A percentile compares a stretch with the other conserved stretches of the same genome.
These are phyloP conservation scores for Huso huso DNA, from an alignment of 2,797 vertebrate genomes.

Conservation along the genomic window DNA sequence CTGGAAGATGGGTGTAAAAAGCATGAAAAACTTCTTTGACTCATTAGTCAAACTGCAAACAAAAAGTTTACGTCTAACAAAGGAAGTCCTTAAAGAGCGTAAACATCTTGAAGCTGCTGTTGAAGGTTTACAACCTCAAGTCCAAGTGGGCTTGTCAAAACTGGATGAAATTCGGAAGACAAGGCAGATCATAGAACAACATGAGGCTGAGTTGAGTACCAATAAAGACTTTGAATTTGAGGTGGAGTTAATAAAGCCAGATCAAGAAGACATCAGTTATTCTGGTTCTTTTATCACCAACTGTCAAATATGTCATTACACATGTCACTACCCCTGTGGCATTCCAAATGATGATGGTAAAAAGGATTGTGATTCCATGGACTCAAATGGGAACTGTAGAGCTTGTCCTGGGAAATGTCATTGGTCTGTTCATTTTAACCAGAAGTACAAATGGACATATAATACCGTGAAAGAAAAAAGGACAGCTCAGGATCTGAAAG, in stretches of 20 bases:
- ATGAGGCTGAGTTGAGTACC: slow-evolving; percentile 27
- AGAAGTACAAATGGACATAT: slow-evolving; percentile 35
- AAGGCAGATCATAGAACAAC: slow-evolving; percentile 30
- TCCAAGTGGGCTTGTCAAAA: slow-evolving; percentile 32
- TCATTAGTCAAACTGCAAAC: slow-evolving; percentile 23
- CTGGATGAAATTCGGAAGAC: slow-evolving; percentile 33
- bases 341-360: slow-evolving; percentile 21
- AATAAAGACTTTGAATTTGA: slow-evolving; percentile 39
- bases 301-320: slow-evolving; percentile 35
- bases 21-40: slow-evolving; percentile 34
- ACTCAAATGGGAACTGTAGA: slow-evolving; percentile 20
- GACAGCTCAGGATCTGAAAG: slow-evolving; percentile 30
- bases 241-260: slow-evolving; percentile 23
- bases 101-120: slow-evolving; percentile 23
- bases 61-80: slow-evolving; percentile 30
- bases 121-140: slow-evolving; percentile 27
- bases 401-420: slow-evolving; percentile 36
- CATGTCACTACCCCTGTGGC: slow-evolving; percentile 35
- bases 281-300: slow-evolving; percentile 33
- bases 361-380: slow-evolving; percentile 23
- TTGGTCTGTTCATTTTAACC: slow-evolving; percentile 33
- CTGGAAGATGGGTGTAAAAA: slow-evolving; percentile 39
- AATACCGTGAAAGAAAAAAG: slow-evolving; percentile 23
- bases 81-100: slow-evolving; percentile 26
- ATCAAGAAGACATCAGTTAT: slow-evolving; percentile 7